Base-by-base conservation (phyloP, 2,113 vertebrate genomes). In the Protobothrops mucrosquamatus region DNA sequence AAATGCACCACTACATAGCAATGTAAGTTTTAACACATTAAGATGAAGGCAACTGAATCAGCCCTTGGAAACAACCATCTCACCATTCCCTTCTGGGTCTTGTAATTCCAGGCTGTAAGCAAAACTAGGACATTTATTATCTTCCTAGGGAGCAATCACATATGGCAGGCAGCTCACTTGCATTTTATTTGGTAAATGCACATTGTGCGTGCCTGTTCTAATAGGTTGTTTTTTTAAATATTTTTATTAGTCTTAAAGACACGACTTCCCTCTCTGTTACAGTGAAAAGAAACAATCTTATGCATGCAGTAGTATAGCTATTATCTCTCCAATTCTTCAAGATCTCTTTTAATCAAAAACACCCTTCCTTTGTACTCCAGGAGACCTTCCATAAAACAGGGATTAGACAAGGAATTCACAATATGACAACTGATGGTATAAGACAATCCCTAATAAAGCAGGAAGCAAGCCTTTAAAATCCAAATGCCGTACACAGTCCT, bases 181-280 rank as follows among this genome's bases (percentile, higher is more conserved):
- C 34, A 22, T 90, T 92, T 74, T 54, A 34, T 22, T 94, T 92
- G 92, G 91, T 91, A 0, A 56, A 92, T 64, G 93, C 88, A 93
- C 48, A 15, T 95, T 18, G 48, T 86, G n/a, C 87, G 94, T 93
- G 89, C 85, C 0, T 87, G 87, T n/a, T 0, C 1, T 69, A 91
- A 29, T 85, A 34, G 14, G 18, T 69, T 43, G 34, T 18, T 20
- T 20, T 39, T 81, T 43, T 8, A 8, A 51, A 93, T 8, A 2
- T 91, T 92, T 95, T 92, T 88, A n/a, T 24, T 18, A 93, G 34
- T 39, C 91, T 69, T 5, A 34, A 12, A 95, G 89, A 22, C 48
- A 86, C 39, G 9, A 61, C 90, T 7, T 87, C 56, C 91, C 85
- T 74, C 87, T 94, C 9, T 93, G 9, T 48, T 3, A 2, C 51